Evolutionary conservation across 2,797 vertebrate genomes (phyloP).

Genomic region (Typhlichthys subterraneus): DNA sequence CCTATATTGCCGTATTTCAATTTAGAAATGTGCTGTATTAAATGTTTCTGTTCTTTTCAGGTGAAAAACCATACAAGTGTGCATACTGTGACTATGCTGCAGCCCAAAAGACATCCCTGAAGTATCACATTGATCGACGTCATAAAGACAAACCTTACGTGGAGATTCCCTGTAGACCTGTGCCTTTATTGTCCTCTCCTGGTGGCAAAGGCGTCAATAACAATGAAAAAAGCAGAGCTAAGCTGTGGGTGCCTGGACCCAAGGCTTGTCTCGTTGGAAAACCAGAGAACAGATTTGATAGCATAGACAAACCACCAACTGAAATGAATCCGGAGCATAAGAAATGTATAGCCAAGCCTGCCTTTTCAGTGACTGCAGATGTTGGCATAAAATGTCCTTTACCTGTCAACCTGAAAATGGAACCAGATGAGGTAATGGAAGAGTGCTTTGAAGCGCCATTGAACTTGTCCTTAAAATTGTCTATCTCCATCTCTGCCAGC

Average conservation of each 20-base stretch:
- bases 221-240: slow-evolving; percentile 67
- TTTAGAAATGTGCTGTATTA: background rate
- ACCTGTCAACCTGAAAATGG: slow-evolving; percentile 63
- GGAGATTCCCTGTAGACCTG: slow-evolving; percentile 73
- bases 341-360: slow-evolving; percentile 34
- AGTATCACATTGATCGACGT: slow-evolving; percentile 93
- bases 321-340: slow-evolving; percentile 62
- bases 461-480: slow-evolving; percentile 82
- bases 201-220: slow-evolving; percentile 61
- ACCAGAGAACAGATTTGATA: slow-evolving; percentile 38
- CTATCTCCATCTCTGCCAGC: slow-evolving; percentile 66
- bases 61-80: slow-evolving; percentile 98
- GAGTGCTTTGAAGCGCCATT: slow-evolving; percentile 79
- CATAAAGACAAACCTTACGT: slow-evolving; percentile 87
- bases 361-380: slow-evolving; percentile 40
- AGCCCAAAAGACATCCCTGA: slow-evolving; percentile 95
- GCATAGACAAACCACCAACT: slow-evolving; percentile 17
- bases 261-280: slow-evolving; percentile 42
- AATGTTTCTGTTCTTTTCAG: slow-evolving; percentile 64
- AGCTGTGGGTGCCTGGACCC: slow-evolving; percentile 65
- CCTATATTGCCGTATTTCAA: too few relatives aligned
- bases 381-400: slow-evolving; percentile 24
- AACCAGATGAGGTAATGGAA: slow-evolving; percentile 57
- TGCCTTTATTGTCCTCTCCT: slow-evolving; percentile 59
- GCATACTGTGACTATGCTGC: slow-evolving; percentile 94